Evolutionary conservation across 2,888 invertebrate genomes (phyloP).

Genomic region (Exephanes ischioxanthus): DNA sequence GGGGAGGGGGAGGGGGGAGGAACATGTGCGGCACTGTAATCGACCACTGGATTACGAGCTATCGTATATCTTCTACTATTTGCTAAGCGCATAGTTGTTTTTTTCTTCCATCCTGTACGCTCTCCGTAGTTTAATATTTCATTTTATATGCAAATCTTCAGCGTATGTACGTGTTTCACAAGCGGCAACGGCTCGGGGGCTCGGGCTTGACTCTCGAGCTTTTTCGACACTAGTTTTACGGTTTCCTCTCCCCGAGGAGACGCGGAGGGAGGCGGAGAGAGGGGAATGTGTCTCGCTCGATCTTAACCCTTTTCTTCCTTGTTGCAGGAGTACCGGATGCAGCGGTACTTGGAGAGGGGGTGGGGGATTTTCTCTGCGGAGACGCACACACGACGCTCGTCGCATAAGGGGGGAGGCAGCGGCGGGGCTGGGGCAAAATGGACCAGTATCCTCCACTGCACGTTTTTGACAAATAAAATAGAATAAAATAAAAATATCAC

Average conservation of each 20-base stretch:
- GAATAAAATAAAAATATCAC: too few species aligned
- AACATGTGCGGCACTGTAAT: slow-evolving; percentile 22
- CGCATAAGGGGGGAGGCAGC: slow-evolving; percentile 28
- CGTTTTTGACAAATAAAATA: too few species aligned
- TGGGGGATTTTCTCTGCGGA: background rate
- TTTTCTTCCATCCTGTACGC: background rate
- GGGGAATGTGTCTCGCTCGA: slow-evolving; percentile 10
- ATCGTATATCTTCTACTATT: background rate
- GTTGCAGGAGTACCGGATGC: background rate
- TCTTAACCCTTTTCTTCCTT: background rate
- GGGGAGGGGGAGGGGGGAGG: background rate
- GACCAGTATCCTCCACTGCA: too few species aligned
- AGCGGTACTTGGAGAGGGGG: background rate
- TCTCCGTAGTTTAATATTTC: background rate
- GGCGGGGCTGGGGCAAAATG: background rate
- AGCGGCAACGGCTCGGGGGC: background rate
- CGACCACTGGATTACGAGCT: slow-evolving; percentile 33
- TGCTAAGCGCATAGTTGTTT: background rate
- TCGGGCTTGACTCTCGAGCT: background rate
- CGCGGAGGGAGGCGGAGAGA: background rate
- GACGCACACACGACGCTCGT: background rate
- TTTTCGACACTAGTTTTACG: background rate
- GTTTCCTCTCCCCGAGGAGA: background rate
- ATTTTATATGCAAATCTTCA: background rate
- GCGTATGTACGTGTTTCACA: background rate